These are phyloP conservation scores for Drosophila leontia DNA, from an alignment of 1,140 invertebrate species.

Conservation along the genomic window DNA sequence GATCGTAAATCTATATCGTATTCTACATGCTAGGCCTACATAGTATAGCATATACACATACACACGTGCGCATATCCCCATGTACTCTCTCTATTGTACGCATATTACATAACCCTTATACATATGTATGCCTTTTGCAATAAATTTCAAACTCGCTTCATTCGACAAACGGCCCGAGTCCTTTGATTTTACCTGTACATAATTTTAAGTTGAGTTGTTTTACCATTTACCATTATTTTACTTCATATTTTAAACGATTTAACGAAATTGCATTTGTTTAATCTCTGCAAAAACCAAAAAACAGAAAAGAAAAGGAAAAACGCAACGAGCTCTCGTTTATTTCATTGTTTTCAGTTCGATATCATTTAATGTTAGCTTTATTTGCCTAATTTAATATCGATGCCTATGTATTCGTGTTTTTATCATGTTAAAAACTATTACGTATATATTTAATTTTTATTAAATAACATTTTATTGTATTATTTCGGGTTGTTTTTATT, in stretches of 20 bases:
- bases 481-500: neutral
- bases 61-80: conserved; percentile 71
- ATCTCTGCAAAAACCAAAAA: conserved; percentile 61
- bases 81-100: conserved; percentile 72
- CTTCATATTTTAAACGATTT: conserved; percentile 38
- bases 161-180: conserved; percentile 38
- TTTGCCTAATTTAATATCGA: conserved; percentile 54
- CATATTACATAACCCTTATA: conserved; percentile 47
- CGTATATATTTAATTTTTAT: conserved; percentile 65
- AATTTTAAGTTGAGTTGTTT: conserved; percentile 54
- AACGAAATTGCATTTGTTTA: conserved; percentile 69
- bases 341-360: conserved; percentile 58
- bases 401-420: conserved; percentile 61
- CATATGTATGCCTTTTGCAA: conserved; percentile 57
- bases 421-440: conserved; percentile 63
- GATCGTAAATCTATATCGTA: conserved; percentile 31
- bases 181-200: conserved; percentile 60
- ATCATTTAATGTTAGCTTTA: conserved; percentile 59
- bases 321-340: conserved; percentile 49
- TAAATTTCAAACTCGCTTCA: conserved; percentile 65
- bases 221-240: conserved; percentile 28
- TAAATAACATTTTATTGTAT: conserved; percentile 57
- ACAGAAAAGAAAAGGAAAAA: conserved; percentile 23
- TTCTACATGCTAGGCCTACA: conserved; percentile 47
- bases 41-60: conserved; percentile 43